Evolutionary conservation across 1,140 invertebrate genomes (phyloP).

Genomic region (Danaus plexippus): DNA sequence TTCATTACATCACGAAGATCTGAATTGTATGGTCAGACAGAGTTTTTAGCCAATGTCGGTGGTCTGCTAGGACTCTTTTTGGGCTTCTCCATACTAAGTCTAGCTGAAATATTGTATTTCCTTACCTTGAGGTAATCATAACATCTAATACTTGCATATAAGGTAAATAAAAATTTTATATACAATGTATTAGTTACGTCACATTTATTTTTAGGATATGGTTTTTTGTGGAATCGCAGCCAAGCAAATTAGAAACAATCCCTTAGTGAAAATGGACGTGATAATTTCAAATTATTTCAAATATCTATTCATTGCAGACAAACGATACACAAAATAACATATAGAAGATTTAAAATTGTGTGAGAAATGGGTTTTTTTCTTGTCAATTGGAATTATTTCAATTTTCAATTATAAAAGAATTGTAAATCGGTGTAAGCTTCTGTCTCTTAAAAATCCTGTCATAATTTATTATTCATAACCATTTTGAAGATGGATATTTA

Average conservation of each 20-base stretch:
- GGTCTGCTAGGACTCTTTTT: slow-evolving; percentile 78
- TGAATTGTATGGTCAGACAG: slow-evolving; percentile 76
- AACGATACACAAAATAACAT: too few species aligned
- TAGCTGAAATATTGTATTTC: slow-evolving; percentile 79
- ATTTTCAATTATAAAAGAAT: too few species aligned
- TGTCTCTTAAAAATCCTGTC: too few species aligned
- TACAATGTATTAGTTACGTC: slow-evolving; percentile 2
- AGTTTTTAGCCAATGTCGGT: slow-evolving; percentile 78
- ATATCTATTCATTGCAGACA: too few species aligned
- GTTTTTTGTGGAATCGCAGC: slow-evolving; percentile 29
- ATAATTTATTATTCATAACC: too few species aligned
- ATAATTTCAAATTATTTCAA: too few species aligned
- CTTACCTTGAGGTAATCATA: slow-evolving; percentile 66
- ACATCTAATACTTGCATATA: neutral
- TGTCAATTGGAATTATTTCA: too few species aligned
- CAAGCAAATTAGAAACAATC: slow-evolving; percentile 7
- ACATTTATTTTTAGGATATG: slow-evolving; percentile 28
- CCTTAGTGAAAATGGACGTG: too few species aligned
- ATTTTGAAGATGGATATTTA: too few species aligned
- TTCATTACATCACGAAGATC: slow-evolving; percentile 76
- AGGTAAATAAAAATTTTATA: neutral
- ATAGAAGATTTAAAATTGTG: too few species aligned
- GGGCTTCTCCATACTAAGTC: slow-evolving; percentile 78
- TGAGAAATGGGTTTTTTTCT: too few species aligned
- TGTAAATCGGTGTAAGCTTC: too few species aligned